Evolutionary conservation across 2,113 vertebrate species (phyloP).

Genomic region (Geococcyx californianus): DNA sequence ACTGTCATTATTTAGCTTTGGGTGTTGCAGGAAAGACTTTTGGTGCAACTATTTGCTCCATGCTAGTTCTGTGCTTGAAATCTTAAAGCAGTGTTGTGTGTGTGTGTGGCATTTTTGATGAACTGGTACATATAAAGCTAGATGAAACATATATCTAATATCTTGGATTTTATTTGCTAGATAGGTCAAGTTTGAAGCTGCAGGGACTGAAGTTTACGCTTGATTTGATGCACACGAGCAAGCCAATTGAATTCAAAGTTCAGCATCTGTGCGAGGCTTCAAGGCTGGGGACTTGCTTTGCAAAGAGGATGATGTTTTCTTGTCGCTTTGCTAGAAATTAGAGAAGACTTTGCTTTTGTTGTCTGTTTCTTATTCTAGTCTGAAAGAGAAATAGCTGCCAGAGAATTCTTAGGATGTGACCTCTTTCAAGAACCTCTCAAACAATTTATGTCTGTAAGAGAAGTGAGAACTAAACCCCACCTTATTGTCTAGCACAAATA

Average conservation of each 20-base stretch:
- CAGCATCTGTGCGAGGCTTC: slow-evolving; percentile 41
- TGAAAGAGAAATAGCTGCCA: slow-evolving; percentile 25
- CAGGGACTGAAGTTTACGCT: slow-evolving; percentile 28
- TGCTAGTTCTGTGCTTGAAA: not conserved
- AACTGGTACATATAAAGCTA: not conserved
- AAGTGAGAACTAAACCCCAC: slow-evolving; percentile 28
- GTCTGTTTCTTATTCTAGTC: not conserved
- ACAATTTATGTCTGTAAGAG: not conserved
- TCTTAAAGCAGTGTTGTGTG: not conserved
- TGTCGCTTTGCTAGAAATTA: not conserved
- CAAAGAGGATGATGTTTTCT: not conserved
- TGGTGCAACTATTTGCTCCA: not conserved
- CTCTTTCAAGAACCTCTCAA: slow-evolving; percentile 41
- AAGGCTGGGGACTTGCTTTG: not conserved
- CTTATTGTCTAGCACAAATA: slow-evolving; percentile 3
- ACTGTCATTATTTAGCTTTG: not conserved
- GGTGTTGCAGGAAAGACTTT: not conserved
- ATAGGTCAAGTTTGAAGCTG: slow-evolving; percentile 45
- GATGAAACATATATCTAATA: not conserved
- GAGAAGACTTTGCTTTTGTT: not conserved
- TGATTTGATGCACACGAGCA: slow-evolving; percentile 21
- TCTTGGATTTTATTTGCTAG: not conserved
- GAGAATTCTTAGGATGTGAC: slow-evolving; percentile 21
- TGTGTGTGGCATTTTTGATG: not conserved
- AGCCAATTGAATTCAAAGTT: slow-evolving; percentile 47